Base-by-base conservation (phyloP, 2,113 vertebrate genomes). In the Neopipo cinnamomea region DNA sequence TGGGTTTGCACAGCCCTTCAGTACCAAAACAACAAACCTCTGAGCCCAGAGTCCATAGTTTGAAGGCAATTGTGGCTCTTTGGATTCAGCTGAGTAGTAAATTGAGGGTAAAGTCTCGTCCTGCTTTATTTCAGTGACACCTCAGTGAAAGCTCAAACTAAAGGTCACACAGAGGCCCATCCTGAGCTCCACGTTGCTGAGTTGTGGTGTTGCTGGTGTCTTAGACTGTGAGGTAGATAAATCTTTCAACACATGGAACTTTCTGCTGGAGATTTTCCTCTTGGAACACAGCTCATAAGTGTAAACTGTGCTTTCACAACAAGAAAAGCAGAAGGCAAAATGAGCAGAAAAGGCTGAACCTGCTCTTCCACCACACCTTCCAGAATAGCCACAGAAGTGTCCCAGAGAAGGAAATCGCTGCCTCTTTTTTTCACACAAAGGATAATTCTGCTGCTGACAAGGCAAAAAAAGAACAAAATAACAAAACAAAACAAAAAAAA, bases 81-180 rank as follows among this genome's bases (percentile, higher is more conserved):
- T 73, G 46, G 37, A 8, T 41, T n/a, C 71, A 89, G 65, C 21
- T 6, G 31, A 47, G 17, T 70, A 47, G 17, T 70, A 47, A 25
- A 67, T 5, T 17, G 24, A 91, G 53, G 49, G 41, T 72, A 83
- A 95, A 78, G 70, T 94, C 74, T 85, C 53, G 3, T 46, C n/a
- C 42, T 65, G 66, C 5, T 83, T 59, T 70, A 9, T 47, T 82
- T 87, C 13, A 5, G 41, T 8, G n/a, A 80, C 0, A 2, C 20
- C 63, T 55, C 72, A 16, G n/a, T 62, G 67, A 90, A 70, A 88
- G 24, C 24, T 83, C 31, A 46, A 91, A 7, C 41, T 46, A n/a
- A 76, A 80, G 72, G 59, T 88, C 59, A 24, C 33, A 33, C 0
- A 1, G 24, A 63, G 16, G 27, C 28, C 37, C 0, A 0, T 19